phyloP scores from a whole-genome alignment of 2,113 vertebrate species.

The Amblyopsis rosae region DNA sequence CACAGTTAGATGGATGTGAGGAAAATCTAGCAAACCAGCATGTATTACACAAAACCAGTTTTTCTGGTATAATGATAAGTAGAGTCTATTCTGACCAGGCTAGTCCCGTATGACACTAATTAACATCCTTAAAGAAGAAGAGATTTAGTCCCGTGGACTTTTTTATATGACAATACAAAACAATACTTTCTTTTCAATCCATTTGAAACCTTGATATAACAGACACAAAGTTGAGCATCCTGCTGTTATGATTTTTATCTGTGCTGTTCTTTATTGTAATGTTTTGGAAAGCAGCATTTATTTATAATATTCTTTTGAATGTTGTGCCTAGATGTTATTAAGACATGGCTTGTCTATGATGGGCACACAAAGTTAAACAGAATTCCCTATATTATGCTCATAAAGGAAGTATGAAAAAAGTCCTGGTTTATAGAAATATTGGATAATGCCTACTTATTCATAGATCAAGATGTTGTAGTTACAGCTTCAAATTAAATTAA shows the following conservation, averaged over 20 bases:
- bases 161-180: neutral
- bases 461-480: neutral
- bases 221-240: slow-evolving; percentile 27
- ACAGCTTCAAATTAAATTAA: slow-evolving; percentile 63
- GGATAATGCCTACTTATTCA: too few relatives aligned
- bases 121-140: slow-evolving; percentile 35
- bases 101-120: slow-evolving; percentile 40
- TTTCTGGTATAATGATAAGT: slow-evolving; percentile 70
- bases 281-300: slow-evolving; percentile 11
- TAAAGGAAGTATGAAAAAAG: slow-evolving; percentile 59
- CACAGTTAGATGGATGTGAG: slow-evolving; percentile 46
- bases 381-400: slow-evolving; percentile 34
- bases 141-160: neutral
- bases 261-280: slow-evolving; percentile 1
- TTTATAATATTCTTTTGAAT: neutral
- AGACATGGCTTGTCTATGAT: slow-evolving; percentile 38
- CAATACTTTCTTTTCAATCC: neutral
- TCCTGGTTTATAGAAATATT: slow-evolving; percentile 24
- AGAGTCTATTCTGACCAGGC: slow-evolving; percentile 51
- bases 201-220: neutral
- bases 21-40: slow-evolving; percentile 39
- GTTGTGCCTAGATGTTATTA: slow-evolving; percentile 12
- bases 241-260: slow-evolving; percentile 13
- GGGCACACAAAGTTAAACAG: slow-evolving; percentile 17
- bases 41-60: slow-evolving; percentile 62